A percentile compares a stretch with the other conserved stretches of the same genome.
Evolutionary conservation across 2,888 invertebrate genomes (phyloP).

Genomic region (Hypomecis atomaria): DNA sequence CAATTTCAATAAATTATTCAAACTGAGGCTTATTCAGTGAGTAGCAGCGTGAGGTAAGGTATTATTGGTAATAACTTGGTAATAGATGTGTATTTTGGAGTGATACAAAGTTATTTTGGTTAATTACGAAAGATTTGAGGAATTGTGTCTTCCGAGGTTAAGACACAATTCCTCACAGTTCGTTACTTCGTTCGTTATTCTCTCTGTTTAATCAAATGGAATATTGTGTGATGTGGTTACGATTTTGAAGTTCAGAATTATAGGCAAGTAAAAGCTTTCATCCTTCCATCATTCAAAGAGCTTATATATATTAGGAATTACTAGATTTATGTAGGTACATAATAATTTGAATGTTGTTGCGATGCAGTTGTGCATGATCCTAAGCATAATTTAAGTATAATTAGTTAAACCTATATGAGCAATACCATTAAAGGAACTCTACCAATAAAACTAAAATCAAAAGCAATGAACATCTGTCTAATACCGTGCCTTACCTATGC

Average conservation of each 20-base stretch:
- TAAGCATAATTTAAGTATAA: too few species aligned
- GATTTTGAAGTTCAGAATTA: neutral
- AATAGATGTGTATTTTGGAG: constrained; percentile 6
- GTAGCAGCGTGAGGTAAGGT: constrained; percentile 2
- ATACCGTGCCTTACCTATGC: too few species aligned
- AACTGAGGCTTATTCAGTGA: neutral
- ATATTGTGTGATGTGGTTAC: neutral
- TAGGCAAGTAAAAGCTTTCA: neutral
- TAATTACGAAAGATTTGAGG: constrained; percentile 23
- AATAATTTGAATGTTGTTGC: too few species aligned
- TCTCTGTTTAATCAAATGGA: constrained; percentile 5
- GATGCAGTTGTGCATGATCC: too few species aligned
- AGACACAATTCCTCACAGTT: too few species aligned
- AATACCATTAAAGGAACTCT: too few species aligned
- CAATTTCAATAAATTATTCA: neutral
- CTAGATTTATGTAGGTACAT: too few species aligned
- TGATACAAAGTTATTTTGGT: constrained; percentile 11
- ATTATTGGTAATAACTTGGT: neutral
- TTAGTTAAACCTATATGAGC: too few species aligned
- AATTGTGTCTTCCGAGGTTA: constrained; percentile 14
- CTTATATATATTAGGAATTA: too few species aligned
- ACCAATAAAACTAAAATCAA: too few species aligned
- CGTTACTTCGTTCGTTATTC: constrained; percentile 4
- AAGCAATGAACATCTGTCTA: too few species aligned
- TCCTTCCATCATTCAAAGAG: too few species aligned